These are phyloP conservation scores for Drosophila mauritiana DNA, from an alignment of 1,140 invertebrate genomes.

Conservation along the genomic window DNA sequence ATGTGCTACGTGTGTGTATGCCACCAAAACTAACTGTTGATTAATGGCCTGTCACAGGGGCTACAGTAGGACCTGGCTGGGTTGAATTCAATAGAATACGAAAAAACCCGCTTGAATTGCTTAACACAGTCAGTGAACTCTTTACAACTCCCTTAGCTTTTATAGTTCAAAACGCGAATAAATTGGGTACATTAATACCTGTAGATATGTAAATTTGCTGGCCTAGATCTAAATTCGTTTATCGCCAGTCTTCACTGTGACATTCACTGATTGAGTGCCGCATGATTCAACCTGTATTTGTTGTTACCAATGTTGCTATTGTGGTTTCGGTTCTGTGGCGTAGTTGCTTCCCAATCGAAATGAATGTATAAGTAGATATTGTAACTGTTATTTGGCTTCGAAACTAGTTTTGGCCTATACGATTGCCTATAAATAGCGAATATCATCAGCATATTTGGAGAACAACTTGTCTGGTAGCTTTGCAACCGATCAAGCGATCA, in stretches of 20 bases:
- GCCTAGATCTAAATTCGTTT: not conserved
- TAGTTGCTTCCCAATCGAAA: constrained; percentile 61
- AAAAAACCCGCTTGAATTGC: not conserved
- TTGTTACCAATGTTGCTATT: constrained; percentile 22
- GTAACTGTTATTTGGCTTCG: constrained; percentile 66
- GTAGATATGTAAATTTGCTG: not conserved
- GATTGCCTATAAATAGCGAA: constrained; percentile 49
- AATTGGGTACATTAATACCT: no score
- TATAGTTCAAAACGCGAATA: not conserved
- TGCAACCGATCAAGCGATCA: constrained; percentile 15
- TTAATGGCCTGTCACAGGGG: constrained; percentile 53
- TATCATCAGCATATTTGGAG: constrained; percentile 46
- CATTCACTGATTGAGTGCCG: constrained; percentile 34
- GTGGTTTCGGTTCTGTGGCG: constrained; percentile 47
- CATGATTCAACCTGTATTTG: constrained; percentile 48
- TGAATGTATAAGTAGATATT: constrained; percentile 45
- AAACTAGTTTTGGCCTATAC: constrained; percentile 55
- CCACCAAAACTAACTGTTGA: constrained; percentile 56
- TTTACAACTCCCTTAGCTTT: no score
- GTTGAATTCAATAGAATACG: no score
- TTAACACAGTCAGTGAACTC: not conserved
- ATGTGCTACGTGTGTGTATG: constrained; percentile 28
- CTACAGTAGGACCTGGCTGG: constrained; percentile 20
- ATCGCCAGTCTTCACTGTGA: constrained; percentile 32
- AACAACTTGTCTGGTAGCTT: constrained; percentile 20